Evolutionary conservation across 2,888 invertebrate genomes (phyloP), one percentile per base, ranked within the genome.

Genomic region (Drosophila melanosoma): DNA sequence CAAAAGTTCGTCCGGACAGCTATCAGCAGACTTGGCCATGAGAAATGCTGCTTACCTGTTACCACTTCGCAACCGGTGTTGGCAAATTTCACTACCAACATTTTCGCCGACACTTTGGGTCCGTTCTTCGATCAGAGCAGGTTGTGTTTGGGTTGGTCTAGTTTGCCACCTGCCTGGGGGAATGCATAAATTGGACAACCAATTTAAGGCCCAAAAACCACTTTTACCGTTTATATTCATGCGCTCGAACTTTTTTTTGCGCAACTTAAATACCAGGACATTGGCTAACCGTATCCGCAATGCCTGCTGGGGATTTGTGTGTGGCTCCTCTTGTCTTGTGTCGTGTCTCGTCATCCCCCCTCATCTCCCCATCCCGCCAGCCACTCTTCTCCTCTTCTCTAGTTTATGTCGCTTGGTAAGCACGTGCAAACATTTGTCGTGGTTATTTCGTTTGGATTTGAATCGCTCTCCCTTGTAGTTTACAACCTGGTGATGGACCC

Each of bases 191-290:
- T 89, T 89, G 90, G 83, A 81, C 89, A 87, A 83, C 82, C 89
- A 85, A 89, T 87, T 89, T 87, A 82, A 83, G 88, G 89, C 86
- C 87, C 83, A 85, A 87, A 87, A 85, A 87, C 88, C 87, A 85
- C 83, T 85, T 89, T 89, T 77, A 71, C 87, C 82, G 81, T 81
- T 89, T 89, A 87, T 87, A 80, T 87, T 87, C 88, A 69, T 74
- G 72, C 68, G 81, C 86, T 77, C 70, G 72, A 72, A 66, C n/a
- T 70, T 68, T 65, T 78, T 82, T 26, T 71, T 65, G 61, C 38
- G 45, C 52, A 83, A 69, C 83, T 85, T 82, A 82, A 84, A 82
- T 61, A 85, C 81, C 76, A 74, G 76, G 61, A 80, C 78, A 76
- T 65, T 63, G 68, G 74, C 69, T 62, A 53, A 51, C 61, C 60